Evolutionary conservation across 2,113 vertebrate species (phyloP), one percentile per base, ranked within the genome.

Genomic region (Felis chaus): DNA sequence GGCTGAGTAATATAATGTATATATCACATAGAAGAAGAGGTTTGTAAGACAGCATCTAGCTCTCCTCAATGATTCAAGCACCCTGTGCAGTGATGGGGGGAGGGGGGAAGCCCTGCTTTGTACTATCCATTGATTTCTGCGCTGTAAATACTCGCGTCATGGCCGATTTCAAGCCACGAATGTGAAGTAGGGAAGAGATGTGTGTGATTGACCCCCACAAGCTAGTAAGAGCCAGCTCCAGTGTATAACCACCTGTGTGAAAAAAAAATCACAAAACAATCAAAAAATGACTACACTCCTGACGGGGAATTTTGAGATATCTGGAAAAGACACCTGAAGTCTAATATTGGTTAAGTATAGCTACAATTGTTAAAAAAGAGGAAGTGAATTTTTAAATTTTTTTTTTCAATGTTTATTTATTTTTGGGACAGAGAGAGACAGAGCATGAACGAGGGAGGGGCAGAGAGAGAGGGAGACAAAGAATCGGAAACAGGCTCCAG

Each of bases 161-260:
- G 31, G 53, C 41, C 8, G 10, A 71, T 27, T n/a, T 45, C 27
- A 66, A 48, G 27, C 41, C 63, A 10, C 6, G 23, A 73, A 13
- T 1, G 7, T 69, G 4, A 45, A 29, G 19, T 4, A 31, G 36
- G 29, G 21, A 45, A 33, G 15, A 69, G 29, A 31, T 55, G 41
- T 12, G 31, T 1, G 4, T 45, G 5, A 5, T 12, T 4, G 1
- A 3, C 19, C 63, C 25, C 87, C 13, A 39, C 1, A 53, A 81
- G 4, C 50, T 18, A 27, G 16, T 10, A 27, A 69, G 5, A 55
- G 48, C 36, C 4, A 45, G 36, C 12, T 36, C 45, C 13, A 16
- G 12, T 15, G 2, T 13, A 41, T 63, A 31, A 31, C 16, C 45
- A 3, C 6, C 0, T 85, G 48, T 1, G 0, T 7, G 25, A 81